phyloP scores from a whole-genome alignment of 2,888 invertebrate genomes.

The Drosophila lacicola region DNA sequence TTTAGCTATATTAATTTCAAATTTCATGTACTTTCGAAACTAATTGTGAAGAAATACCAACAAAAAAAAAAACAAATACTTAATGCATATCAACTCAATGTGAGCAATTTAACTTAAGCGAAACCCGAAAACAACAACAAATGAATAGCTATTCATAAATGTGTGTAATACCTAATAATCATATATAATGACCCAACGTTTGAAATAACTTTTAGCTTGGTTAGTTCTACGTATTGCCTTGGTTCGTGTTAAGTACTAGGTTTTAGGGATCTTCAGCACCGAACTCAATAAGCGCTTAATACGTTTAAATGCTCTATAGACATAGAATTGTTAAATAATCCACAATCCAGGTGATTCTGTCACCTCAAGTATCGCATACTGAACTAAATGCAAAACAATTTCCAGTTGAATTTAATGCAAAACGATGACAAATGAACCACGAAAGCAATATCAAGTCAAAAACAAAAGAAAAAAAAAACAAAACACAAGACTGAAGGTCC shows the following conservation, averaged over 20 bases:
- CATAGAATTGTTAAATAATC: constrained; percentile 37
- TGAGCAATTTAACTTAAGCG: constrained; percentile 70
- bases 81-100: constrained; percentile 73
- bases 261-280: constrained; percentile 68
- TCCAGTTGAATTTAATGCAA: constrained; percentile 26
- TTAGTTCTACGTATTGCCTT: constrained; percentile 40
- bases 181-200: constrained; percentile 51
- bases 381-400: constrained; percentile 28
- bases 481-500: constrained; percentile 74
- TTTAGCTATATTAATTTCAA: constrained; percentile 44
- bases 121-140: constrained; percentile 9
- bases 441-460: constrained; percentile 63
- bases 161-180: constrained; percentile 34
- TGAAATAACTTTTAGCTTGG: constrained; percentile 15
- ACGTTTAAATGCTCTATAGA: constrained; percentile 43
- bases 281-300: constrained; percentile 30
- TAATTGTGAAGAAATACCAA: constrained; percentile 46
- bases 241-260: constrained; percentile 40
- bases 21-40: constrained; percentile 62
- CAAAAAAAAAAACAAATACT: constrained; percentile 24
- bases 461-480: not conserved
- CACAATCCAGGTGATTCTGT: constrained; percentile 38
- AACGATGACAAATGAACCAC: constrained; percentile 46
- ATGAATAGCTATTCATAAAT: constrained; percentile 19
- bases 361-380: constrained; percentile 21